Evolutionary conservation across 2,797 vertebrate species (phyloP).

Genomic region (Pagetopsis macropterus): DNA sequence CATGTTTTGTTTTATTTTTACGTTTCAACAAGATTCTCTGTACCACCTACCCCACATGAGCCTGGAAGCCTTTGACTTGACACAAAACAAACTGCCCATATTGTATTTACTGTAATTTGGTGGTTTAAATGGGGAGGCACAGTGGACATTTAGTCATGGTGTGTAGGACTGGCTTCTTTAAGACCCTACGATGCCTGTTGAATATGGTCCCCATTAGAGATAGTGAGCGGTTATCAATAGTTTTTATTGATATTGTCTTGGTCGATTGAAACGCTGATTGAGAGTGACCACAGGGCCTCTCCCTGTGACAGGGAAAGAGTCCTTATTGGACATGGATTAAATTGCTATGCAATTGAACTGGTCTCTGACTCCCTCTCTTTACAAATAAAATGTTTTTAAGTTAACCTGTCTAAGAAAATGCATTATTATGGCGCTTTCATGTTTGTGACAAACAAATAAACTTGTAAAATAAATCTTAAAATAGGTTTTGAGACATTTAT

Average conservation of each 20-base stretch:
- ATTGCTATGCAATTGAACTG: constrained; percentile 90
- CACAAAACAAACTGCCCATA: constrained; percentile 78
- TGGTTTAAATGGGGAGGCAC: constrained; percentile 77
- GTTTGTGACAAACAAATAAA: constrained; percentile 80
- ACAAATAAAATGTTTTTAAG: constrained; percentile 82
- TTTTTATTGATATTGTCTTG: constrained; percentile 84
- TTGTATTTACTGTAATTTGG: constrained; percentile 82
- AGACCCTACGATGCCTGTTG: constrained; percentile 80
- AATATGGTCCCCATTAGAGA: constrained; percentile 82
- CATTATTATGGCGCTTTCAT: constrained; percentile 78
- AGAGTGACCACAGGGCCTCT: constrained; percentile 84
- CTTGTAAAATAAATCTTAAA: constrained; percentile 73
- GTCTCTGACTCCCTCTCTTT: constrained; percentile 87
- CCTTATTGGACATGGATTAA: constrained; percentile 87
- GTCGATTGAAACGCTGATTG: constrained; percentile 79
- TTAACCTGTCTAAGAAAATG: constrained; percentile 78
- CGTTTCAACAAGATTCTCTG: constrained; percentile 76
- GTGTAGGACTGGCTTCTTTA: constrained; percentile 80
- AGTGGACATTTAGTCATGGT: constrained; percentile 78
- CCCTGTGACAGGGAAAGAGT: constrained; percentile 83
- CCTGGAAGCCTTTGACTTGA: constrained; percentile 79
- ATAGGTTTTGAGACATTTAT: constrained; percentile 70
- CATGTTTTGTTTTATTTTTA: constrained; percentile 80
- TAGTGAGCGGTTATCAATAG: constrained; percentile 84
- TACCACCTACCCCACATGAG: constrained; percentile 78